Evolutionary conservation across 2,113 vertebrate genomes (phyloP).

Genomic region (Corythornis vintsioides): DNA sequence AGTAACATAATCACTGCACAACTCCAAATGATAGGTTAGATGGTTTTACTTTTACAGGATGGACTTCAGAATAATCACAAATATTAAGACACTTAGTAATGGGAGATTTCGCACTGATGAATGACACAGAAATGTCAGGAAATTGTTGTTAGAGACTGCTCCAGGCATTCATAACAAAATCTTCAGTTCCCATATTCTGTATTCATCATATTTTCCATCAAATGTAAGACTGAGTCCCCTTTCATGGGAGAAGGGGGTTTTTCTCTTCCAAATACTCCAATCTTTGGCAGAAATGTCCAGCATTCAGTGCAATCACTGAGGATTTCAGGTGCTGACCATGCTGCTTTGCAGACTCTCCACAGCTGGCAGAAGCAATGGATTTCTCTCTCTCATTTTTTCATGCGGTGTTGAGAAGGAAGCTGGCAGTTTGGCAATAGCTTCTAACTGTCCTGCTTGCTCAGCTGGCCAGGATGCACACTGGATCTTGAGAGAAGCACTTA

Average conservation of each 20-base stretch:
- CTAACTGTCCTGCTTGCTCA: neutral
- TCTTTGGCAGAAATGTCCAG: neutral
- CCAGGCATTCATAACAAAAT: neutral
- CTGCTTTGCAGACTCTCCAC: neutral
- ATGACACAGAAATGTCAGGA: neutral
- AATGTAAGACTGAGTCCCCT: rapidly evolving
- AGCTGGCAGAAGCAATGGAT: neutral
- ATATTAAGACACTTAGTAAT: neutral
- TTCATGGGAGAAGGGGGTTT: neutral
- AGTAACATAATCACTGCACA: neutral
- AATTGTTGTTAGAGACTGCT: neutral
- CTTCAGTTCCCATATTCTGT: neutral
- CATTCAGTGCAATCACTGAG: neutral
- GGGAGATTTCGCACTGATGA: neutral
- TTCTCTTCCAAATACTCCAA: neutral
- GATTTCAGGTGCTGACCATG: neutral
- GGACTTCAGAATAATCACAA: neutral
- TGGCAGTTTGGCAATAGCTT: neutral
- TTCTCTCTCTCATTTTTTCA: neutral
- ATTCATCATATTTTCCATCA: neutral
- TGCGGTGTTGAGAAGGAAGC: neutral
- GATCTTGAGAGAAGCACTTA: neutral
- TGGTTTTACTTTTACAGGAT: neutral
- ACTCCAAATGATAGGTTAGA: neutral
- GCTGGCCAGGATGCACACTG: too few relatives aligned